Evolutionary conservation across 1,140 invertebrate genomes (phyloP).

Genomic region (Frieseomelitta varia): DNA sequence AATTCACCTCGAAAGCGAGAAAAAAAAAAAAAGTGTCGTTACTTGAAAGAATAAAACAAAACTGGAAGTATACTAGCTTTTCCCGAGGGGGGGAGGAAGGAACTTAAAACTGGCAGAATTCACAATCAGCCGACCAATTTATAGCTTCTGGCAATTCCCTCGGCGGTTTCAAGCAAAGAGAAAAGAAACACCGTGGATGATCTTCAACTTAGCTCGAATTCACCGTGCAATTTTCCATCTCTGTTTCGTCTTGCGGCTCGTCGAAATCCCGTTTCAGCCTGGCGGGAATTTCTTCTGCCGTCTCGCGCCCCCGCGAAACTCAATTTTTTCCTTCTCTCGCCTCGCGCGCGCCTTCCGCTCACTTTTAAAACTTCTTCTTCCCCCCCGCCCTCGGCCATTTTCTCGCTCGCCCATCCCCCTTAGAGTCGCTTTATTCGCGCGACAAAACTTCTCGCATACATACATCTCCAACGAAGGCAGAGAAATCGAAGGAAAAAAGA

Average conservation of each 20-base stretch:
- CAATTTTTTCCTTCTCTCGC: constrained; percentile 6
- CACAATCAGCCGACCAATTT: neutral
- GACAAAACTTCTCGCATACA: constrained; percentile 1
- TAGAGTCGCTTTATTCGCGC: neutral
- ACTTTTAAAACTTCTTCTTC: constrained; percentile 27
- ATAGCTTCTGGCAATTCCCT: neutral
- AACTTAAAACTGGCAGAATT: neutral
- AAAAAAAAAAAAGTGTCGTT: too few species aligned
- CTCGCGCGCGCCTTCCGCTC: constrained; percentile 1
- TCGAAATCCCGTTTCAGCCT: constrained; percentile 8
- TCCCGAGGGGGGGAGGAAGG: too few species aligned
- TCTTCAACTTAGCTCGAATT: neutral
- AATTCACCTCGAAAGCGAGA: too few species aligned
- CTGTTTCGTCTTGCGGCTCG: neutral
- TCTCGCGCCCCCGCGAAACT: constrained; percentile 11
- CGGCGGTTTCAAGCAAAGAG: neutral
- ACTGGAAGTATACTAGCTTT: too few species aligned
- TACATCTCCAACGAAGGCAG: constrained; percentile 4
- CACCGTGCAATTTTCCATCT: neutral
- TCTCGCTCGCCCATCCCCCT: neutral
- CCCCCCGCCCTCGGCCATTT: neutral
- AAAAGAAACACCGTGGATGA: neutral
- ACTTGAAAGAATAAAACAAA: too few species aligned
- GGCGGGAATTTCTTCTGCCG: constrained; percentile 5
- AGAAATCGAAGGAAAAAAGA: too few species aligned